Percentiles rank a stretch among this genome's conserved stretches.
These are phyloP conservation scores for Melanocharis versteri DNA, from an alignment of 2,113 vertebrate genomes.

Conservation along the genomic window DNA sequence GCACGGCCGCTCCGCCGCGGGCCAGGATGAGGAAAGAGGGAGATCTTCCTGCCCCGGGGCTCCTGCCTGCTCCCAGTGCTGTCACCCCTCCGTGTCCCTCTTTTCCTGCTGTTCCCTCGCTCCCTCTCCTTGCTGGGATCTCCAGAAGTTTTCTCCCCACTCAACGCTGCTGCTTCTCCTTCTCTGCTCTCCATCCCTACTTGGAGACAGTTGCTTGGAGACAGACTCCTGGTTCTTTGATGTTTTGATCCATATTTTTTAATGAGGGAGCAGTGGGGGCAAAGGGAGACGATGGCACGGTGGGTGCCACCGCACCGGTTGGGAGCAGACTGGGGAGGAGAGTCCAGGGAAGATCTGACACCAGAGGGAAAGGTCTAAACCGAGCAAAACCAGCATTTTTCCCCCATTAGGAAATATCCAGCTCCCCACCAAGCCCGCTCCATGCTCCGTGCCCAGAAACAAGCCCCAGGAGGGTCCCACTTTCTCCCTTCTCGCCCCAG, in stretches of 20 bases:
- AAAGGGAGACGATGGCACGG: rapidly evolving
- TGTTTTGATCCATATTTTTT: background rate
- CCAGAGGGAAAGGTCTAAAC: background rate
- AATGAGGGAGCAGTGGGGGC: background rate
- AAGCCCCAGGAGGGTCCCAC: background rate
- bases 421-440: background rate
- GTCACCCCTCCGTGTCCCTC: rapidly evolving
- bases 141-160: background rate
- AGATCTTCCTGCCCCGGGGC: background rate
- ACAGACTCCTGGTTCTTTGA: background rate
- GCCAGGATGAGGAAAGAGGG: background rate
- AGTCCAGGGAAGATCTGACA: background rate
- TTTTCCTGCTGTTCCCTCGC: background rate
- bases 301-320: rapidly evolving
- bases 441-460: rapidly evolving
- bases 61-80: background rate
- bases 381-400: background rate
- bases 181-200: background rate
- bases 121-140: background rate
- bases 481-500: rapidly evolving
- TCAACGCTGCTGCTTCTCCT: background rate
- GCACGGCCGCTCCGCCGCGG: background rate
- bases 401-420: background rate
- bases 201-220: constrained; percentile 54
- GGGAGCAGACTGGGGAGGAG: background rate